phyloP scores from a whole-genome alignment of 2,888 invertebrate genomes.

The Myopa testacea region DNA sequence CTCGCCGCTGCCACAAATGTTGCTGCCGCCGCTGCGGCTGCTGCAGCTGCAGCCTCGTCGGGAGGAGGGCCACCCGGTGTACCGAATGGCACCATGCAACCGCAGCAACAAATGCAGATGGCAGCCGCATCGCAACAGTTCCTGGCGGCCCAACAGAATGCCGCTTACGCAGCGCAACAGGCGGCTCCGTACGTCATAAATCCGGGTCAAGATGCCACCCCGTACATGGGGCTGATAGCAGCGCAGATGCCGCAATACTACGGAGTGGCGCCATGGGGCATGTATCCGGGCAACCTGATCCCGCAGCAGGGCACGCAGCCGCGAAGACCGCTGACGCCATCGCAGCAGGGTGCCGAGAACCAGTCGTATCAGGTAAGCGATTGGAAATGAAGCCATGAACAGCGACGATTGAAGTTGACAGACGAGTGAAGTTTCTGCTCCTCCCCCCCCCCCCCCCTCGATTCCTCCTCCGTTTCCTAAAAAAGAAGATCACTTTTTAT shows the following conservation, averaged over 20 bases:
- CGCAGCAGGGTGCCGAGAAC: constrained; percentile 73
- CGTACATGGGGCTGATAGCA: constrained; percentile 86
- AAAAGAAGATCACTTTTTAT: too few species aligned
- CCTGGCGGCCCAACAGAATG: constrained; percentile 78
- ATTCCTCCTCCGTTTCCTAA: too few species aligned
- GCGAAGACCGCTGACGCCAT: constrained; percentile 83
- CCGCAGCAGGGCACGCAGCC: constrained; percentile 78
- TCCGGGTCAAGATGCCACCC: constrained; percentile 79
- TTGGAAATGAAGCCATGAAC: too few species aligned
- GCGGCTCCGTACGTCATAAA: constrained; percentile 87
- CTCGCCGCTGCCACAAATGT: constrained; percentile 72
- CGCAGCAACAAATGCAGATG: constrained; percentile 80
- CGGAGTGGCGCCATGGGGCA: constrained; percentile 92
- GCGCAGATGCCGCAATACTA: constrained; percentile 86
- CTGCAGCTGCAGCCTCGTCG: constrained; percentile 67
- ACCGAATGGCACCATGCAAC: constrained; percentile 77
- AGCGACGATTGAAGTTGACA: too few species aligned
- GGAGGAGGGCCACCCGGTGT: constrained; percentile 69
- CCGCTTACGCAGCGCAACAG: constrained; percentile 74
- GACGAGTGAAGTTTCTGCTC: too few species aligned
- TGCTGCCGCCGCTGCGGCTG: constrained; percentile 65
- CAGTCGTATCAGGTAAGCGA: constrained; percentile 69
- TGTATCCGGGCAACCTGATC: constrained; percentile 85
- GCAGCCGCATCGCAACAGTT: constrained; percentile 77
- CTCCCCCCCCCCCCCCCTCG: too few species aligned